These are phyloP conservation scores for Cariama cristata DNA, from an alignment of 2,113 vertebrate species.

Conservation along the genomic window DNA sequence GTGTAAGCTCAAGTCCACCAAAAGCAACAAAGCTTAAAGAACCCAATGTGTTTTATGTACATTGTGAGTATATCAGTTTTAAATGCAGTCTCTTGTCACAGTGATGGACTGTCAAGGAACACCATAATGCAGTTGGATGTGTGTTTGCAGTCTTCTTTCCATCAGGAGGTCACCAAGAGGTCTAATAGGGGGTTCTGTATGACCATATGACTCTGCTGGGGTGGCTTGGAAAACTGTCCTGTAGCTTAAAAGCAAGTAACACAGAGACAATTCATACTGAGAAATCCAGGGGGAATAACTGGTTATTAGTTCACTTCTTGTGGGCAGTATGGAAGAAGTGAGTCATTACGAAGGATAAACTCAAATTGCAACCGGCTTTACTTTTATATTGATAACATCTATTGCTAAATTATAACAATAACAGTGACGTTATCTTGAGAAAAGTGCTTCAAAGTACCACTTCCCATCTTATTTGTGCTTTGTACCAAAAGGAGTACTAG, in stretches of 20 bases:
- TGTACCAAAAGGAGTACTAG: background rate
- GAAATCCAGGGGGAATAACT: constrained; percentile 65
- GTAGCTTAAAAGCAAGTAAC: constrained; percentile 42
- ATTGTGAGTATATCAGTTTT: background rate
- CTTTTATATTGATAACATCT: constrained; percentile 70
- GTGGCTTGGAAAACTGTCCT: constrained; percentile 10
- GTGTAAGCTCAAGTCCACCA: background rate
- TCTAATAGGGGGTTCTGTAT: background rate
- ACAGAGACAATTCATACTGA: constrained; percentile 61
- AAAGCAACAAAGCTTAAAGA: background rate
- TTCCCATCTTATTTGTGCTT: constrained; percentile 46
- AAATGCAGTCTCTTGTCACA: background rate
- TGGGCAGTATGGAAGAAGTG: constrained; percentile 62
- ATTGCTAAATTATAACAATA: constrained; percentile 69
- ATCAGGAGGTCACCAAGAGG: constrained; percentile 32
- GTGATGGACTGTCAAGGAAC: background rate
- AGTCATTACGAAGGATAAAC: constrained; percentile 68
- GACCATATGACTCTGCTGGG: background rate
- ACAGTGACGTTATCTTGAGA: constrained; percentile 64
- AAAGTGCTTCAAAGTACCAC: constrained; percentile 51
- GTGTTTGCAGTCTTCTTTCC: background rate
- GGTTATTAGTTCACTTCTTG: constrained; percentile 56
- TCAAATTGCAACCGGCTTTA: constrained; percentile 72
- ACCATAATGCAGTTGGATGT: background rate
- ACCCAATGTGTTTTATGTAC: fast-evolving